Base-by-base conservation (phyloP, 2,888 invertebrate genomes). In the Lasioglossum malachurum region DNA sequence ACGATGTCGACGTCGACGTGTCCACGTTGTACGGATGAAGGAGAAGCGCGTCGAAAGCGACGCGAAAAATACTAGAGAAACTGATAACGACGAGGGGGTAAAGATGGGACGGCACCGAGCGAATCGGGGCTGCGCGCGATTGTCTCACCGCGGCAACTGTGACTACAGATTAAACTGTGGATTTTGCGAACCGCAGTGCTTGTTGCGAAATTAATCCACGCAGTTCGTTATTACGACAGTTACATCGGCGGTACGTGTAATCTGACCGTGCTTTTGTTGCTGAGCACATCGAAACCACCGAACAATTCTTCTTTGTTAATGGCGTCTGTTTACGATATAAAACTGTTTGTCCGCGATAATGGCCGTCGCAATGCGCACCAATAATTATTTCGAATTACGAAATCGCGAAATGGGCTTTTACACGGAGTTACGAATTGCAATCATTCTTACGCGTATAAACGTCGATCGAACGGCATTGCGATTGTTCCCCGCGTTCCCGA, bases 381-480 rank as follows among this genome's bases (percentile, higher is more conserved):
- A 91, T 91, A 91, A 91, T 91, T 91, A 91, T 91, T 91, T 91
- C 91, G 91, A 90, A 91, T 91, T 91, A 91, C 91, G 91, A 91
- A 91, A 90, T 91, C 91, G 91, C 88, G 87, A 78, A 91, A 91
- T 91, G 91, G 90, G 91, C 91, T 91, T 91, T 91, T 91, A 90
- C 89, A 91, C 83, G 89, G 87, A 88, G 91, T 91, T 91, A 90
- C 91, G 89, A 82, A 84, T 81, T 87, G 91, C 87, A 91, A 91
- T 91, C 91, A 91, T 90, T 91, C 91, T 90, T 89, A 83, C 83
- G 89, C 85, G 88, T 89, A 89, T 89, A 85, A 91, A 88, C 83
- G 91, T 91, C 91, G 91, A 91, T 91, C 91, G 91, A 76, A 82
- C 86, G 86, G 88, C 86, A 84, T 75, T 78, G 84, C 88, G 90